Evolutionary conservation across 2,113 vertebrate genomes (phyloP).

Genomic region (Tylochromis polylepis): DNA sequence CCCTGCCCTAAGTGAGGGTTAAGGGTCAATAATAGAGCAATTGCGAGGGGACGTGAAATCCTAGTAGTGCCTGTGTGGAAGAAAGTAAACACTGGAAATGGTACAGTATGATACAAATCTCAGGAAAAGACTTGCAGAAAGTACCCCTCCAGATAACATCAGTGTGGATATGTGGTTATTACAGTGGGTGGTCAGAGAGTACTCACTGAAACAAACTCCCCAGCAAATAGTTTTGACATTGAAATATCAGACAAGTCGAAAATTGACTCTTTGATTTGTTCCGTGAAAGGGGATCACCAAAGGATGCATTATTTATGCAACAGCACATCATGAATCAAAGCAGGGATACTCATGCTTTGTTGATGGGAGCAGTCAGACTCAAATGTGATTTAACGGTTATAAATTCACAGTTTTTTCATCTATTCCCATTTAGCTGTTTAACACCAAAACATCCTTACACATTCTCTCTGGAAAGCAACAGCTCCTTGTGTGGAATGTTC

Average conservation of each 20-base stretch:
- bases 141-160: not conserved
- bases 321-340: constrained; percentile 28
- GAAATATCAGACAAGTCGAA: constrained; percentile 39
- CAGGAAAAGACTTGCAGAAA: not conserved
- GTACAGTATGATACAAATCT: not conserved
- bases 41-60: not conserved
- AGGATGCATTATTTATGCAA: not conserved
- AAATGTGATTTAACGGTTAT: constrained; percentile 12
- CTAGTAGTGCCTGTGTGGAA: not conserved
- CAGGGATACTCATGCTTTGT: not conserved
- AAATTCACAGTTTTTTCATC: constrained; percentile 16
- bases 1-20: not conserved
- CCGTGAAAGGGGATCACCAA: constrained; percentile 6
- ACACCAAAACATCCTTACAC: not conserved
- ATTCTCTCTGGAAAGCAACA: not conserved
- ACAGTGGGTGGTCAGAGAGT: constrained; percentile 11
- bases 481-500: not conserved
- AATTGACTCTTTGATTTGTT: constrained; percentile 47
- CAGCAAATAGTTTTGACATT: constrained; percentile 35
- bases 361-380: not conserved
- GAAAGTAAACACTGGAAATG: constrained; percentile 3
- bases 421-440: constrained; percentile 2
- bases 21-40: constrained; percentile 31
- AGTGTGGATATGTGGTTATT: not conserved
- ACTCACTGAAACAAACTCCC: not conserved